Percentiles rank a stretch among this genome's conserved stretches.
Evolutionary conservation across 2,797 vertebrate species (phyloP).

Genomic region (Helicolenus hilgendorfi): DNA sequence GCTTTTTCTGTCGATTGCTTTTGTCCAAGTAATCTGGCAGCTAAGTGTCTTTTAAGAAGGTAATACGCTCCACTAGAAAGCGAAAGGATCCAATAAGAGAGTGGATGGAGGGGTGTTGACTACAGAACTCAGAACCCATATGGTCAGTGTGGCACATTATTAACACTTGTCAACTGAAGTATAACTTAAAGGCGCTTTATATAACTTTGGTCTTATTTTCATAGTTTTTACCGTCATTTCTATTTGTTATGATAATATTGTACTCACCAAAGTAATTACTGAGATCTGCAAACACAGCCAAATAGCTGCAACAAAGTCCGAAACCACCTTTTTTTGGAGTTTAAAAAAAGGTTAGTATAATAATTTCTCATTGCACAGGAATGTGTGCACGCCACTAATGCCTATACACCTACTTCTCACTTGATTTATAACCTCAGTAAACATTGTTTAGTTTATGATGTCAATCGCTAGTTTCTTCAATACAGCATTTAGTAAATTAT

Average conservation of each 20-base stretch:
- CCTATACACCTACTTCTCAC: background rate
- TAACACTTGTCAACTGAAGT: background rate
- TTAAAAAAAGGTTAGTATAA: background rate
- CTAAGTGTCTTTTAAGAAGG: slow-evolving; percentile 13
- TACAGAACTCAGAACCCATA: background rate
- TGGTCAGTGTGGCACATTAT: background rate
- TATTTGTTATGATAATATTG: fast-evolving
- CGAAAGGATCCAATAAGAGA: background rate
- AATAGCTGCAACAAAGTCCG: background rate
- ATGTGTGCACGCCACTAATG: background rate
- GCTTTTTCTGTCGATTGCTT: background rate
- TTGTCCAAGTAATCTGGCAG: background rate
- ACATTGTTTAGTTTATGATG: background rate
- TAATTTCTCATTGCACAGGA: background rate
- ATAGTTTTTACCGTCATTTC: background rate
- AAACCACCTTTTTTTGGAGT: background rate
- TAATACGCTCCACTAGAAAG: background rate
- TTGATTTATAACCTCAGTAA: background rate
- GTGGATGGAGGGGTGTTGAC: background rate
- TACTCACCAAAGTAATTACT: background rate
- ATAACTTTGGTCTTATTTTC: background rate
- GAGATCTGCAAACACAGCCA: background rate
- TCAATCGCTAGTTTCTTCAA: too few relatives aligned
- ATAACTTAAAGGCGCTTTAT: background rate
- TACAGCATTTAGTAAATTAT: too few relatives aligned